Base-by-base conservation (phyloP, 2,888 invertebrate species). In the Apamea anceps region DNA sequence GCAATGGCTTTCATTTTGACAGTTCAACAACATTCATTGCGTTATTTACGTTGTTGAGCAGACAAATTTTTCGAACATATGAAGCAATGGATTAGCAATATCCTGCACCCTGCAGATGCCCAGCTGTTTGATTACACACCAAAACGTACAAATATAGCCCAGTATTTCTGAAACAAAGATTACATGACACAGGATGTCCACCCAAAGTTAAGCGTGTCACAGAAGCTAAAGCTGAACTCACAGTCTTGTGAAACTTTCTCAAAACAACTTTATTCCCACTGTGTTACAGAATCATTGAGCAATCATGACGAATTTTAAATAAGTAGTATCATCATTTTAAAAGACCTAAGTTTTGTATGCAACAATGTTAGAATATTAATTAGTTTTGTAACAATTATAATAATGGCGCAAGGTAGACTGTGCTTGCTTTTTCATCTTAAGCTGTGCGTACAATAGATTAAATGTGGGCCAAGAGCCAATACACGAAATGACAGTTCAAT, bases 341-440 rank as follows among this genome's bases (percentile, higher is more conserved):
- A 84, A 88, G 82, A 84, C 80, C 79, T 65, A 68, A n/a, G 57
- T 72, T 84, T 75, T 87, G 77, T 75, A 85, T 84, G 75, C 73
- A 84, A 75, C 32, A 72, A 72, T 75, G 66, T 57, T 66, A 81
- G n/a, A 85, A 77, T 72, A 75, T 62, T 72, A 74, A 67, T 85
- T 80, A 66, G 37, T 72, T 84, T 87, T 51, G 77, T 65, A 87
- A 87, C 73, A 4, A 63, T 75, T 48, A 65, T 28, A 45, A 37
- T 62, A 32, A 79, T 77, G 67, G 60, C 73, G 67, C 63, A 77
- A 77, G 70, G 32, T 75, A 85, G 87, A 87, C 85, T 85, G 85
- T 85, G 85, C 85, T 80, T 80, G 84, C 85, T 87, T 75, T 66
- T 63, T 72, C 0, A 21, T 73, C 77, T 75, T 71, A 66, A 75